phyloP scores from a whole-genome alignment of 2,888 invertebrate species.

The Protophormia terraenovae region DNA sequence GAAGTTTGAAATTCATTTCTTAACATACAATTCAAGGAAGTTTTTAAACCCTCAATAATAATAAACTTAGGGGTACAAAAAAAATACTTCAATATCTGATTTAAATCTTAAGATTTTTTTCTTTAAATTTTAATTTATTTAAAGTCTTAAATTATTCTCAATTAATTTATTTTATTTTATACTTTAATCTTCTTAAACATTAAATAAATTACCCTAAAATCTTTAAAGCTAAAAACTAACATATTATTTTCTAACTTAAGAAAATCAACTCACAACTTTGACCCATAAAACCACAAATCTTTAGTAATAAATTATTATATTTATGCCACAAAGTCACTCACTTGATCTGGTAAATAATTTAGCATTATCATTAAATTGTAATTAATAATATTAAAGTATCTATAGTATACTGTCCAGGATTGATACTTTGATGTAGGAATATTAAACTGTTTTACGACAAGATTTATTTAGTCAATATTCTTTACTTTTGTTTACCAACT shows the following conservation, averaged over 20 bases:
- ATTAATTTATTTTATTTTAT: background rate
- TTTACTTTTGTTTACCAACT: background rate
- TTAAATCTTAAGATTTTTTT: no score
- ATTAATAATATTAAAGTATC: background rate
- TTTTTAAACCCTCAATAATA: no score
- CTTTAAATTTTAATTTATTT: background rate
- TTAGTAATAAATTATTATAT: background rate
- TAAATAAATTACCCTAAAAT: no score
- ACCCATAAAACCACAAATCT: background rate
- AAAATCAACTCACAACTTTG: background rate
- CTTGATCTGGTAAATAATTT: background rate
- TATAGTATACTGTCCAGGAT: background rate
- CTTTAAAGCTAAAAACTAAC: background rate
- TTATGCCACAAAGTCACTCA: background rate
- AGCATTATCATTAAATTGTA: background rate
- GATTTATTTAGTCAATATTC: background rate
- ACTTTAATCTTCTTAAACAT: background rate
- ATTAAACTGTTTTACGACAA: background rate
- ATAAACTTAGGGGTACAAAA: no score
- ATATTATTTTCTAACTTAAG: background rate
- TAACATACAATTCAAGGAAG: no score
- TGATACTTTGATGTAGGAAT: background rate
- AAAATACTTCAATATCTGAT: no score
- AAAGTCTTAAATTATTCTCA: background rate
- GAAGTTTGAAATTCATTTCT: no score